These are phyloP conservation scores for Xiphophorus couchianus DNA, from an alignment of 2,113 vertebrate species.

Conservation along the genomic window DNA sequence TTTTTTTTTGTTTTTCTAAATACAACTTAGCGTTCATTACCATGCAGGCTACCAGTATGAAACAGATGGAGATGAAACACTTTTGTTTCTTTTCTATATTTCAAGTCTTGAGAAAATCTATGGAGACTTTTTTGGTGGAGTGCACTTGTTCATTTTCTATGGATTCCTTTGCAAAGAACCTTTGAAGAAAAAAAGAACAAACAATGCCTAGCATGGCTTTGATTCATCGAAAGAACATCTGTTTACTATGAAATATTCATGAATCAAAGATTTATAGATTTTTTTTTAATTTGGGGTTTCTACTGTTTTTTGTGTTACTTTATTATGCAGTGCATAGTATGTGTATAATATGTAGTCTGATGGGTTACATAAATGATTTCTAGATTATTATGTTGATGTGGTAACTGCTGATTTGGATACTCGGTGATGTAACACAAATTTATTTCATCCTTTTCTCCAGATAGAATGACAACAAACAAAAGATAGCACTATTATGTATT, in stretches of 20 bases:
- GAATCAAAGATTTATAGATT: neutral
- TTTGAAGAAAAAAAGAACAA: constrained; percentile 30
- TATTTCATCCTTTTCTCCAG: constrained; percentile 1
- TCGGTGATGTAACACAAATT: constrained; percentile 18
- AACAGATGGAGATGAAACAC: constrained; percentile 39
- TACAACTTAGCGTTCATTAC: constrained; percentile 19
- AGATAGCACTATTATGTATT: constrained; percentile 14
- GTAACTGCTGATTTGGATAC: constrained; percentile 9
- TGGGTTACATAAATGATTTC: neutral
- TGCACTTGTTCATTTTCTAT: constrained; percentile 49
- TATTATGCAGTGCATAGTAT: neutral
- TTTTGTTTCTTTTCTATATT: constrained; percentile 49
- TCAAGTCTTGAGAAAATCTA: constrained; percentile 40
- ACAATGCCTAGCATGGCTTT: constrained; percentile 34
- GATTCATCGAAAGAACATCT: constrained; percentile 1
- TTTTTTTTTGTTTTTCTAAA: neutral
- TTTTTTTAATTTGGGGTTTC: constrained; percentile 6
- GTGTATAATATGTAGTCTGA: neutral
- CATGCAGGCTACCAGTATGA: constrained; percentile 33
- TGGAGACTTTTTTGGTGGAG: constrained; percentile 48
- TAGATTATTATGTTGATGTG: constrained; percentile 13
- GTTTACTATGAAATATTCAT: neutral
- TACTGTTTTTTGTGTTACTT: neutral
- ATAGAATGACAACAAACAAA: constrained; percentile 14
- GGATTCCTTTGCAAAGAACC: constrained; percentile 27